Percentiles rank a stretch among this genome's conserved stretches.
These are phyloP conservation scores for Molossus alvarezi DNA, from an alignment of 2,797 vertebrate species.

Conservation along the genomic window DNA sequence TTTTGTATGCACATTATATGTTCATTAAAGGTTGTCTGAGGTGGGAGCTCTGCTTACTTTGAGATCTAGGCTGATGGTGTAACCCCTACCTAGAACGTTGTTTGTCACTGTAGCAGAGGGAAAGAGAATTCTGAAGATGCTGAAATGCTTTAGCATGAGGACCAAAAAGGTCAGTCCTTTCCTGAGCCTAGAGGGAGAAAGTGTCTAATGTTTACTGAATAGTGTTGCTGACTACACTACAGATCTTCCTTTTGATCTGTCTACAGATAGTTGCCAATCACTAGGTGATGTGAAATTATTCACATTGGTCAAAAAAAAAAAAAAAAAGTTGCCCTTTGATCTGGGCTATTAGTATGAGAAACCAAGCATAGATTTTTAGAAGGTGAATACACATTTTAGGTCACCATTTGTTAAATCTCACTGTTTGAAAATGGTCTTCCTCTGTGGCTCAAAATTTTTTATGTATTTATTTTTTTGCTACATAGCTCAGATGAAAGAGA, in stretches of 20 bases:
- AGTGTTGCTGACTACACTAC: neutral
- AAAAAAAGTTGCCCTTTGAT: neutral
- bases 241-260: neutral
- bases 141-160: neutral
- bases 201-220: neutral
- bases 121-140: neutral
- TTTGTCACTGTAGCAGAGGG: neutral
- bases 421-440: neutral
- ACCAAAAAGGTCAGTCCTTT: neutral
- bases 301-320: neutral
- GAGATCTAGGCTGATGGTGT: neutral
- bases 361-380: neutral
- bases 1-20: neutral
- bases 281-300: neutral
- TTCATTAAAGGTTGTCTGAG: neutral
- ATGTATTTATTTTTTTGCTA: neutral
- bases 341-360: neutral
- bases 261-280: neutral
- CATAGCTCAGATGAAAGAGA: slow-evolving; percentile 19
- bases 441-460: slow-evolving; percentile 31
- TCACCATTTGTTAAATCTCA: neutral
- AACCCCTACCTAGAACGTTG: neutral
- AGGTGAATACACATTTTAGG: neutral
- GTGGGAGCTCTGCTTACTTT: neutral
- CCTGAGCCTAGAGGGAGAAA: neutral